Evolutionary conservation across 2,888 invertebrate species (phyloP).

Genomic region (Harpalus rubripes): DNA sequence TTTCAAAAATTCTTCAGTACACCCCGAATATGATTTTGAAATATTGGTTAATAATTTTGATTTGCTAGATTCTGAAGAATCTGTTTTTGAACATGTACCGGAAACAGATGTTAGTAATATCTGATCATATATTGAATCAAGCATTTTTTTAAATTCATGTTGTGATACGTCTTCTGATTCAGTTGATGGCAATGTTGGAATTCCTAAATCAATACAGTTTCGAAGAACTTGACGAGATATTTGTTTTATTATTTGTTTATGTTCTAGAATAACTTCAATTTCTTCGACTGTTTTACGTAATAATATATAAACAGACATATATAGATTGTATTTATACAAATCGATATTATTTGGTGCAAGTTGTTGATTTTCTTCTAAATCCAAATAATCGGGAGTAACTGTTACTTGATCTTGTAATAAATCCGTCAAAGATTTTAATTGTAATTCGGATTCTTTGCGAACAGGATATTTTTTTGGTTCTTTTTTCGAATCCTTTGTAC

Average conservation of each 20-base stretch:
- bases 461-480: background rate
- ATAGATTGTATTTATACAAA: conserved; percentile 55
- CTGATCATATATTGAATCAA: background rate
- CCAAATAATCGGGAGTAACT: conserved; percentile 5
- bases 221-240: conserved; percentile 43
- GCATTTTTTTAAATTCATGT: background rate
- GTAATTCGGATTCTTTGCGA: conserved; percentile 36
- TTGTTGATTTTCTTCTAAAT: conserved; percentile 13
- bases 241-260: background rate
- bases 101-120: background rate
- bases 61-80: background rate
- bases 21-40: conserved; percentile 11
- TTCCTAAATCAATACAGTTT: conserved; percentile 50
- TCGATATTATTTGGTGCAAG: background rate
- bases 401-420: conserved; percentile 66
- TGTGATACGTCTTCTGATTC: background rate
- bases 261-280: conserved; percentile 35
- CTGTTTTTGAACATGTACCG: background rate
- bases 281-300: conserved; percentile 37
- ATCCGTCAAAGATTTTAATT: conserved; percentile 61
- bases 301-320: conserved; percentile 40
- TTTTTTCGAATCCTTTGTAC: conserved; percentile 15
- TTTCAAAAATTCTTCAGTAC: conserved; percentile 1
- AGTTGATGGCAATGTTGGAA: conserved; percentile 19
- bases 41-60: conserved; percentile 3